Evolutionary conservation across 2,797 vertebrate genomes (phyloP).

Genomic region (Thalassophryne amazonica): DNA sequence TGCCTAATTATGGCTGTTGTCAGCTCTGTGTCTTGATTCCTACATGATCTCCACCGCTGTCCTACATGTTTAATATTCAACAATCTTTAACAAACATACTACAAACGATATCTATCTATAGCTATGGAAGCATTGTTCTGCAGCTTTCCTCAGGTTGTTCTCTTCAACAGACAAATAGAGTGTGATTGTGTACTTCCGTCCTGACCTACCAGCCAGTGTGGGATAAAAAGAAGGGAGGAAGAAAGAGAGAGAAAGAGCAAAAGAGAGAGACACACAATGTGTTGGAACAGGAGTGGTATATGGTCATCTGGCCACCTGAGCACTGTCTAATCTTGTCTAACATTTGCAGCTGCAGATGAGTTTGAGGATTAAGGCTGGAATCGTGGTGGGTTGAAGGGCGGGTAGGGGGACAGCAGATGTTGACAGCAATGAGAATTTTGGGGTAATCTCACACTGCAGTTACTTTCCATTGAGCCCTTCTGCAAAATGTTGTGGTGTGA

Average conservation of each 20-base stretch:
- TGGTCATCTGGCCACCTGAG: not conserved
- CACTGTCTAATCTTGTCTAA: not conserved
- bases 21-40: no score
- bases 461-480: slow-evolving; percentile 28
- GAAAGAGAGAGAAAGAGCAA: not conserved
- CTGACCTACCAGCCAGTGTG: no score
- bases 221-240: no score
- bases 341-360: not conserved
- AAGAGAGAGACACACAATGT: not conserved
- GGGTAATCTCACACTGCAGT: slow-evolving; percentile 30
- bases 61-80: no score
- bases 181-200: no score
- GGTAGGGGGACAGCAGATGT: slow-evolving; percentile 11
- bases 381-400: not conserved
- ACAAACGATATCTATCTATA: no score
- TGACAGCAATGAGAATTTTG: not conserved
- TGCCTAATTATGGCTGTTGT: no score
- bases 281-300: not conserved
- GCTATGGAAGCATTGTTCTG: no score
- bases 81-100: no score
- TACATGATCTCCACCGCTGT: no score
- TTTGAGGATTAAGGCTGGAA: not conserved
- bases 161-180: no score
- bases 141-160: no score
- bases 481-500: slow-evolving; percentile 9